These are phyloP conservation scores for Zaprionus camerounensis DNA, from an alignment of 1,140 invertebrate species.

Conservation along the genomic window DNA sequence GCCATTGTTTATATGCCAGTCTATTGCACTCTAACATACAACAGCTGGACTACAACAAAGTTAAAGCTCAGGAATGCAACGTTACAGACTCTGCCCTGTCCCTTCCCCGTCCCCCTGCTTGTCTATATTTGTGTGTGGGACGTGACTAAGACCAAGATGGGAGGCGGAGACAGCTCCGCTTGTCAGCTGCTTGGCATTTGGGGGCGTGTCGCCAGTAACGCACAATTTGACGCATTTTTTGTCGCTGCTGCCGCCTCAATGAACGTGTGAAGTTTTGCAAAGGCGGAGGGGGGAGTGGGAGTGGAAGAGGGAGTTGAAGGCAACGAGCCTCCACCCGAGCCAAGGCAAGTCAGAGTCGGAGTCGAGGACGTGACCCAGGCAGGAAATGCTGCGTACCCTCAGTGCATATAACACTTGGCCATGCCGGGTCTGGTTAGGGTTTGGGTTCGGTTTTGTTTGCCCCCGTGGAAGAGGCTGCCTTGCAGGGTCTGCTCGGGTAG, in stretches of 20 bases:
- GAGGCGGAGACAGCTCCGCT: not conserved
- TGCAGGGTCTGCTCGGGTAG: not conserved
- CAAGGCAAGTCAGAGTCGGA: not conserved
- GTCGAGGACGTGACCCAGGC: conserved; percentile 45
- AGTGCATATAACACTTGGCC: conserved; percentile 58
- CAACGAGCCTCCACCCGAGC: not conserved
- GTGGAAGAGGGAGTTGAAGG: not conserved
- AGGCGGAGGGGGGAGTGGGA: conserved; percentile 11
- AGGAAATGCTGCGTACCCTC: conserved; percentile 69
- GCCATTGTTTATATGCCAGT: conserved; percentile 11
- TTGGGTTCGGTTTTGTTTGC: conserved; percentile 10
- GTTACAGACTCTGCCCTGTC: conserved; percentile 6
- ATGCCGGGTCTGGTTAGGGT: conserved; percentile 17
- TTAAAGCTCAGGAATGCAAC: conserved; percentile 45
- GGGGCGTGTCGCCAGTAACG: conserved; percentile 66
- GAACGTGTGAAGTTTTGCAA: conserved; percentile 50
- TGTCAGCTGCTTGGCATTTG: conserved; percentile 29
- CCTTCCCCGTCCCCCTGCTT: not conserved
- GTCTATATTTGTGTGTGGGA: not conserved
- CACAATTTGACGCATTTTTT: conserved; percentile 75
- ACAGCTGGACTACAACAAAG: conserved; percentile 25
- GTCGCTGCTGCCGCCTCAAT: conserved; percentile 27
- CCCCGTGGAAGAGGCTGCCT: not conserved
- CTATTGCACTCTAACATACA: not conserved
- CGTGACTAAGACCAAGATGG: not conserved